Evolutionary conservation across 2,113 vertebrate genomes (phyloP).

Genomic region (Paramisgurnus dabryanus): DNA sequence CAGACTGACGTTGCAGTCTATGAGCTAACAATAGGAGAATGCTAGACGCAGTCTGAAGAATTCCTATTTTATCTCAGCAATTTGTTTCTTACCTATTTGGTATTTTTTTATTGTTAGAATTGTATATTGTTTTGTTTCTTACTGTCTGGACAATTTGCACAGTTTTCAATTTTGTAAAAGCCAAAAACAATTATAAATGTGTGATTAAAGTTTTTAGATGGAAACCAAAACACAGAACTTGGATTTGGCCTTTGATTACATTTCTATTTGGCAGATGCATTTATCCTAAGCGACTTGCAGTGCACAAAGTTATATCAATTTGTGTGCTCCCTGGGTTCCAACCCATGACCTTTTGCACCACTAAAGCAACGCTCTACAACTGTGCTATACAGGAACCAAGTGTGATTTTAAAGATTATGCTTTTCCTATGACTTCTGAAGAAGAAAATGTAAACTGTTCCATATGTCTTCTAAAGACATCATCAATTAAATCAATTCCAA

Average conservation of each 20-base stretch:
- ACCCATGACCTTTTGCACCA: no score
- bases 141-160: conserved; percentile 40
- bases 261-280: not conserved
- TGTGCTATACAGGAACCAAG: no score
- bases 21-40: conserved; percentile 38
- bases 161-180: conserved; percentile 49
- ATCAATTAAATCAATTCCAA: not conserved
- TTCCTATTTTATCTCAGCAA: conserved; percentile 30
- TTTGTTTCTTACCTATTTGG: conserved; percentile 29
- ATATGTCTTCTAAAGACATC: conserved; percentile 4
- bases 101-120: conserved; percentile 47
- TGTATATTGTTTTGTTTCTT: conserved; percentile 41
- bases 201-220: conserved; percentile 18
- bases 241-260: not conserved
- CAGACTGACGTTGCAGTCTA: conserved; percentile 40
- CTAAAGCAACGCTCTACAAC: no score
- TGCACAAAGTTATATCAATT: no score
- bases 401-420: not conserved
- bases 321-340: no score
- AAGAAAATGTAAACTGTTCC: not conserved
- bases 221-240: conserved; percentile 26
- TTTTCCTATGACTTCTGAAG: conserved; percentile 13
- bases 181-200: conserved; percentile 26
- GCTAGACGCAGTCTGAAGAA: conserved; percentile 25
- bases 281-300: no score